phyloP scores from a whole-genome alignment of 1,140 invertebrate genomes.

The Augochlora pura region DNA sequence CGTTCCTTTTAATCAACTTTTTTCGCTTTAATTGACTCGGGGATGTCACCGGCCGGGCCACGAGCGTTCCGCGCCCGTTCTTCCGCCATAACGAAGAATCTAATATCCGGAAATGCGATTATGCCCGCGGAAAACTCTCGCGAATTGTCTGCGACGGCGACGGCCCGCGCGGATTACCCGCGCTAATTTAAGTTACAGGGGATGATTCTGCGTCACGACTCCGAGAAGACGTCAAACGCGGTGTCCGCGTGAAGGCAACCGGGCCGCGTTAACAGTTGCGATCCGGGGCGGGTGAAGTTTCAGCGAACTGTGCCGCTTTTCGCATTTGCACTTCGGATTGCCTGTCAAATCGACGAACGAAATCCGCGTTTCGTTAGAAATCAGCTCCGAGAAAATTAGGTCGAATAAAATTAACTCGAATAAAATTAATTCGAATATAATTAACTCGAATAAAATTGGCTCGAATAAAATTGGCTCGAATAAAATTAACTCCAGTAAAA shows the following conservation, averaged over 20 bases:
- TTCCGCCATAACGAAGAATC: neutral
- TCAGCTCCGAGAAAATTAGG: too few species aligned
- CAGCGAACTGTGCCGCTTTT: too few species aligned
- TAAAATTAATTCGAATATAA: too few species aligned
- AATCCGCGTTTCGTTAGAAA: too few species aligned
- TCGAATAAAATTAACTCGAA: too few species aligned
- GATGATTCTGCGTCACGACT: neutral
- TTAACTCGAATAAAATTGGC: too few species aligned
- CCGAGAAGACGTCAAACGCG: neutral
- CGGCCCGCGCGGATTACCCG: neutral
- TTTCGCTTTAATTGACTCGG: constrained; percentile 46
- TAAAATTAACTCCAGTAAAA: too few species aligned
- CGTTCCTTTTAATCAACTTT: constrained; percentile 64
- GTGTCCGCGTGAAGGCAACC: neutral
- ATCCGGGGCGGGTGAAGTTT: neutral
- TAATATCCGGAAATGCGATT: neutral
- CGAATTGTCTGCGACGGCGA: neutral
- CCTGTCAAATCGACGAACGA: too few species aligned
- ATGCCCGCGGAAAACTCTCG: neutral
- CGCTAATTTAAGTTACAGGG: neutral
- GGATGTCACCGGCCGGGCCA: neutral
- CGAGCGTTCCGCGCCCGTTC: constrained; percentile 11
- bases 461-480: too few species aligned
- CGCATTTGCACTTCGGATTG: too few species aligned
- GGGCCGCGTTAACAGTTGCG: neutral